phyloP scores from a whole-genome alignment of 1,140 invertebrate species.

The Hormaphis cornu region DNA sequence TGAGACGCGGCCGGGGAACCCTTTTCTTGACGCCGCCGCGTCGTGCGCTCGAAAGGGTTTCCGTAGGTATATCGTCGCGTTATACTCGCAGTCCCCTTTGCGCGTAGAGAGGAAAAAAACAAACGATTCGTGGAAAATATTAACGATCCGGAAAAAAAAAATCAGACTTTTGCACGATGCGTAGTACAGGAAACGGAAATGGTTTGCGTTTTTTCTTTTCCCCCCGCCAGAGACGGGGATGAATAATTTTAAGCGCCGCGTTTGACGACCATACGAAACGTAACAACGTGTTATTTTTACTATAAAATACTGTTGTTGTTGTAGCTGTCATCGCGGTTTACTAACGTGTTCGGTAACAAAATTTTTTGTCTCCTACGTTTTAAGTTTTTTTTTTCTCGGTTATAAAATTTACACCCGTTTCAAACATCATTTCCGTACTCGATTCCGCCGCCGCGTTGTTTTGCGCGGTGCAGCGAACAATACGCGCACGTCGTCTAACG shows the following conservation, averaged over 20 bases:
- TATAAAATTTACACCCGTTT: too few species aligned
- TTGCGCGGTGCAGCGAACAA: too few species aligned
- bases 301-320: too few species aligned
- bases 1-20: conserved; percentile 19
- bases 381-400: too few species aligned
- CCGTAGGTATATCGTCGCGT: background rate
- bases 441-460: too few species aligned
- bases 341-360: too few species aligned
- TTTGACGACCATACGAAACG: too few species aligned
- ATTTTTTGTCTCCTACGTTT: too few species aligned
- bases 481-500: too few species aligned
- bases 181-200: conserved; percentile 14
- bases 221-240: background rate
- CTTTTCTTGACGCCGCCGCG: conserved; percentile 18
- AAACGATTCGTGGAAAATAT: conserved; percentile 10
- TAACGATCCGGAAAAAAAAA: conserved; percentile 32
- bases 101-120: background rate
- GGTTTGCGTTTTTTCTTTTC: background rate
- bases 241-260: background rate
- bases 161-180: background rate
- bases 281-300: too few species aligned
- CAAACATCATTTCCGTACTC: too few species aligned
- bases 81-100: background rate
- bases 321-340: too few species aligned
- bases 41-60: conserved; percentile 16